Evolutionary conservation across 2,888 invertebrate genomes (phyloP).

Genomic region (Lacanobia wlatinum): DNA sequence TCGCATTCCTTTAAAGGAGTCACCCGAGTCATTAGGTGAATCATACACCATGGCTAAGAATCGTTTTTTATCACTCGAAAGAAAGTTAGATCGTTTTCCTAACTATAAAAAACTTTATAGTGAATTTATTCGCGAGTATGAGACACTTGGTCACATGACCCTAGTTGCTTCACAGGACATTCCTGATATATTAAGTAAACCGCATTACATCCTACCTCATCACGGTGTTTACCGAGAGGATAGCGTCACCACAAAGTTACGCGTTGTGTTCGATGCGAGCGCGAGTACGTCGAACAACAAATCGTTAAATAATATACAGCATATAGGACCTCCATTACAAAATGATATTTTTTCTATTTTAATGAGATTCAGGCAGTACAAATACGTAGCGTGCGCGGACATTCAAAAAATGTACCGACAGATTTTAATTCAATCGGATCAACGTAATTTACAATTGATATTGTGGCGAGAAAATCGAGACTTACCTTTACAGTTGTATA

Average conservation of each 20-base stretch:
- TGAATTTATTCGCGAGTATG: conserved; percentile 15
- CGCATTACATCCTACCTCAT: conserved; percentile 19
- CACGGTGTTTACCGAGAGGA: conserved; percentile 24
- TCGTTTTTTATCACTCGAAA: conserved; percentile 17
- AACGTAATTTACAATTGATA: conserved; percentile 23
- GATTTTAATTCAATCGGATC: conserved; percentile 15
- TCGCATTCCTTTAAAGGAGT: conserved; percentile 7
- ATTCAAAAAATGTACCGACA: conserved; percentile 29
- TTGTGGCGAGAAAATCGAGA: conserved; percentile 7
- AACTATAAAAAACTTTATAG: conserved; percentile 20
- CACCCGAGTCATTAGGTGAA: neutral
- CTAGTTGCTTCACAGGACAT: conserved; percentile 4
- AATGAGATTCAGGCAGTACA: conserved; percentile 17
- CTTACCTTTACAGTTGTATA: conserved; percentile 13
- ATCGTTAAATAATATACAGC: conserved; percentile 29
- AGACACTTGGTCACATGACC: conserved; percentile 8
- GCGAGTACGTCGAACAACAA: conserved; percentile 4
- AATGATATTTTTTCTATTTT: conserved; percentile 34
- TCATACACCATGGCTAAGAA: conserved; percentile 5
- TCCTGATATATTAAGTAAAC: conserved; percentile 1
- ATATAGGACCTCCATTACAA: conserved; percentile 21
- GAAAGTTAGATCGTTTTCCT: conserved; percentile 12
- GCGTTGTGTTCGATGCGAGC: conserved; percentile 8
- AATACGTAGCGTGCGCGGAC: conserved; percentile 22
- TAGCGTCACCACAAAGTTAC: conserved; percentile 10